Evolutionary conservation across 2,888 invertebrate genomes (phyloP), one percentile per base, ranked within the genome.

Genomic region (Drosophila testacea): DNA sequence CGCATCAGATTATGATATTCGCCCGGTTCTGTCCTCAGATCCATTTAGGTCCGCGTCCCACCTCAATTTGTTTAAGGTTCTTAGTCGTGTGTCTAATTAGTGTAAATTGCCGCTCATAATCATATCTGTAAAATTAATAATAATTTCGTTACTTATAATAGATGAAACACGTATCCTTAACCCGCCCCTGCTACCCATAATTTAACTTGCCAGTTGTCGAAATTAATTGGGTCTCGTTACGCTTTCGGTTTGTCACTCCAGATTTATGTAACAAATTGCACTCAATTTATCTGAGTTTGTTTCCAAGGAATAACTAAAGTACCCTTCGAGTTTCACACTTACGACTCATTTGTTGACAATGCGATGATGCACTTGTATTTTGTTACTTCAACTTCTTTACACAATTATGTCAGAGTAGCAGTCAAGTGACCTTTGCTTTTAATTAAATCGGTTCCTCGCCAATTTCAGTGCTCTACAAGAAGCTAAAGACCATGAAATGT

Each of bases 101-200:
- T 72, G 74, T 60, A 83, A 83, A 86, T 75, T 83, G 77, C 74
- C 54, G 61, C 70, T 75, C 83, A 79, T 83, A 86, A 79, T 72
- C 83, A 73, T 86, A 83, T 83, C 65, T 67, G 77, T 81, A 62
- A 74, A 79, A 86, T 83, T 83, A 79, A 83, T 86, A 83, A 73
- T 73, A 77, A 86, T 83, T 73, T 73, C 47, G 51, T 71, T 50
- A 47, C 50, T 46, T 50, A 46, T 42, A 62, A 69, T 61, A 66
- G 51, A 41, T 50, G 61, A 44, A 60, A 56, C 62, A 66, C 70
- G 52, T 38, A 59, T 41, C 42, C 34, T 44, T 52, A 41, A 47
- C 55, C 22, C 4, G 9, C 7, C 11, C 4, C 0, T 6, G 1
- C 32, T 16, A 16, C 52, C 62, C 16, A 47, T 41, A 64, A 55